Base-by-base conservation (phyloP, 2,888 invertebrate species). In the Arenicola marina region DNA sequence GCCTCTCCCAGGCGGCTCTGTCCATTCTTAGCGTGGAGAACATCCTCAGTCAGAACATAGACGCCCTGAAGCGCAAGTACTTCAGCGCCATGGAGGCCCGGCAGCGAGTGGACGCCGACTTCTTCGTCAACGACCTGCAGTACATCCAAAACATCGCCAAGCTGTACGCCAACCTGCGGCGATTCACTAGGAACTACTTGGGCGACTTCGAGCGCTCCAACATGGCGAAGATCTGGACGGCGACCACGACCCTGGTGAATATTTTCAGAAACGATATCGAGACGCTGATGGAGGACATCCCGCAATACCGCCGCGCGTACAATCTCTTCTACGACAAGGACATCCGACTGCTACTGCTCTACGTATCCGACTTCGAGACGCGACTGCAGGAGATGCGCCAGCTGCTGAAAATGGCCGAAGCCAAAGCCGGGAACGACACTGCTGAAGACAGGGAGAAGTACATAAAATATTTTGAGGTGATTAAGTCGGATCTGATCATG, bases 1-100 rank as follows among this genome's bases (percentile, higher is more conserved):
- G 59, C 0, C 56, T 73, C 7, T 70, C 73, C 0, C 61, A 63
- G 15, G 73, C 72, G 11, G 65, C 69, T 3, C 60, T 70, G n/a
- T 70, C 70, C n/a, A 43, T 56, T 1, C 62, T 65, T 11, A 65
- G 63, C 34, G 69, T 70, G 29, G 59, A 64, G 28, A 59, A 58
- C 56, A 67, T 70, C 11, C 63, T 70, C 46, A 65, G 57, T 46
- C 26, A 58, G 31, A 62, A 61, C 54, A 54, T 51, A 21, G 64
- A 60, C 3, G 28, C 34, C 1, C 63, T 67, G 26, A 28, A 15
- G 26, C 26, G 15, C 1, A 68, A 67, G 51, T 68, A 67, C 51
- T 51, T 48, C 26, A 0, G 31, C 2, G 66, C 63, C 1, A 56
- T 67, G 21, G 65, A 62, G 32, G 56, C 65, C 15, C 59, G 46